A percentile compares a stretch with the other conserved stretches of the same genome.
Evolutionary conservation across 2,113 vertebrate species (phyloP).

Genomic region (Nothobranchius kuhntae): DNA sequence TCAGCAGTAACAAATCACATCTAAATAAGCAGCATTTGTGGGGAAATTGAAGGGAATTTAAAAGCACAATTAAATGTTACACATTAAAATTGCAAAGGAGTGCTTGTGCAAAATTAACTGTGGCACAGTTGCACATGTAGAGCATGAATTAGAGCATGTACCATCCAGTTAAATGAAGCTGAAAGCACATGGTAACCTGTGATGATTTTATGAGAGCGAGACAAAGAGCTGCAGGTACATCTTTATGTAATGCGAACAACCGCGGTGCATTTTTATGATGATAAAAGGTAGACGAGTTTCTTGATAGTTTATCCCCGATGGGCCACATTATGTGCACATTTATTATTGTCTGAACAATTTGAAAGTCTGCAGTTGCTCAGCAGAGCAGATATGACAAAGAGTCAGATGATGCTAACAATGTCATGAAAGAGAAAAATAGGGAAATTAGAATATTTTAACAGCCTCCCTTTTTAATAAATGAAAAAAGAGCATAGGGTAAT

Average conservation of each 20-base stretch:
- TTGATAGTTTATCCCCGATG: neutral
- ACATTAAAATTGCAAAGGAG: slow-evolving; percentile 5
- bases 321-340: neutral
- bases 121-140: neutral
- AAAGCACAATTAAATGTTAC: neutral
- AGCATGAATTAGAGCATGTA: neutral
- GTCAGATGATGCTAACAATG: slow-evolving; percentile 9
- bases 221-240: neutral
- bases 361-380: slow-evolving; percentile 7
- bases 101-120: neutral
- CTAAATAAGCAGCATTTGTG: slow-evolving; percentile 23
- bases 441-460: neutral
- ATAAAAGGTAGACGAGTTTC: slow-evolving; percentile 1
- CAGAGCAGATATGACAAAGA: slow-evolving; percentile 16
- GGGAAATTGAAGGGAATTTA: neutral
- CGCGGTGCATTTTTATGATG: slow-evolving; percentile 20
- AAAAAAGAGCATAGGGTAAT: too few relatives aligned
- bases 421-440: neutral
- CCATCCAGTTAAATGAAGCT: neutral
- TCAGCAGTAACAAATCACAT: slow-evolving; percentile 55
- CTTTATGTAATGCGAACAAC: slow-evolving; percentile 23
- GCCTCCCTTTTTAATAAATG: too few relatives aligned
- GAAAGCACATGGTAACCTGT: neutral
- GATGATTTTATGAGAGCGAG: neutral
- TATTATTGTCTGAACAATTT: neutral